phyloP scores from a whole-genome alignment of 2,888 invertebrate genomes.

The Cheiracanthium punctorium region DNA sequence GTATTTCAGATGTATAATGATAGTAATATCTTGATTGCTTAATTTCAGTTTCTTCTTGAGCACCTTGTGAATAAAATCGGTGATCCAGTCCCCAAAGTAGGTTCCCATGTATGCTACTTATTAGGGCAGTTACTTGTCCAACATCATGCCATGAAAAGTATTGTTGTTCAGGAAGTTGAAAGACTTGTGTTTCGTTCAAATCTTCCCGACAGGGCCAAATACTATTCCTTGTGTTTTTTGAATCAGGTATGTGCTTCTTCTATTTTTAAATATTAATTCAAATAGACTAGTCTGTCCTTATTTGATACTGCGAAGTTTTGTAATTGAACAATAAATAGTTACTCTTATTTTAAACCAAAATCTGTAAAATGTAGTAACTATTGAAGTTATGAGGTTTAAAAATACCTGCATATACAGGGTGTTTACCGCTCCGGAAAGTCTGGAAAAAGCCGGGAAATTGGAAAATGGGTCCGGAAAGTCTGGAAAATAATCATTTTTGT shows the following conservation, averaged over 20 bases:
- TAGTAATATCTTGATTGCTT: neutral
- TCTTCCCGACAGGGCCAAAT: constrained; percentile 89
- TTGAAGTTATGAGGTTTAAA: too few relatives aligned
- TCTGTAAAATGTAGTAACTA: too few relatives aligned
- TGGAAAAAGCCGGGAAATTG: too few relatives aligned
- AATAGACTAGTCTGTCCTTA: too few relatives aligned
- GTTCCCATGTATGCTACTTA: constrained; percentile 90
- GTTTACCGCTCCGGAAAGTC: too few relatives aligned
- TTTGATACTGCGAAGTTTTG: too few relatives aligned
- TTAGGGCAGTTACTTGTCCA: constrained; percentile 86
- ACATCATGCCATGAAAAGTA: constrained; percentile 93
- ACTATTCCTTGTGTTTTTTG: constrained; percentile 93
- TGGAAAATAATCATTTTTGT: too few relatives aligned
- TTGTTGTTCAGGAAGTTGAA: constrained; percentile 91
- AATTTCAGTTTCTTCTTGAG: constrained; percentile 82
- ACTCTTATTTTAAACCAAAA: too few relatives aligned
- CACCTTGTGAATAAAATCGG: constrained; percentile 95
- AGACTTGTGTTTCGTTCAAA: constrained; percentile 91
- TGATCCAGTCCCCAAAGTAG: constrained; percentile 91
- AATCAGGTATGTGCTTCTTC: constrained; percentile 90
- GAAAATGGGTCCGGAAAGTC: too few relatives aligned
- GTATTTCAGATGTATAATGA: neutral
- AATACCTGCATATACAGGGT: too few relatives aligned
- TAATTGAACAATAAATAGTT: too few relatives aligned
- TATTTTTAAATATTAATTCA: too few relatives aligned